These are phyloP conservation scores for Operophtera brumata DNA, from an alignment of 2,888 invertebrate species.

Conservation along the genomic window DNA sequence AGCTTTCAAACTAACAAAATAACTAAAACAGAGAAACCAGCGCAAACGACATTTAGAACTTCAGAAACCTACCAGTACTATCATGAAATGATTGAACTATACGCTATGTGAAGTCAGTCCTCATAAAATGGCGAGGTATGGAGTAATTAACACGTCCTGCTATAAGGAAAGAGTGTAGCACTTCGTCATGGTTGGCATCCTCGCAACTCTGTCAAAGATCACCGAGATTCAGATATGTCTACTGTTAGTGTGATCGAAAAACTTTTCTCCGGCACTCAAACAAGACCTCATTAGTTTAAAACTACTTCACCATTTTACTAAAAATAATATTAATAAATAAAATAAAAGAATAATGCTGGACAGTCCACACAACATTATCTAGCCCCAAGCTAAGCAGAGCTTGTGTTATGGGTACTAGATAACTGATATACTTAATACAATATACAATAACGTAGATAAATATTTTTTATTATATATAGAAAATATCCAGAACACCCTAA, in stretches of 20 bases:
- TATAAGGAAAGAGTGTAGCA: slow-evolving; percentile 54
- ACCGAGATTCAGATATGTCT: slow-evolving; percentile 6
- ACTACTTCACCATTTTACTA: not conserved
- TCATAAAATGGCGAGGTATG: slow-evolving; percentile 47
- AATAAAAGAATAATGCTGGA: no score
- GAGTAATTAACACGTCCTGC: slow-evolving; percentile 56
- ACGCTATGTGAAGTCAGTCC: slow-evolving; percentile 32
- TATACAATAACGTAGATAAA: no score
- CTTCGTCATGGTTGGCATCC: slow-evolving; percentile 40
- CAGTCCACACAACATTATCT: no score
- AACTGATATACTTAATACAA: no score
- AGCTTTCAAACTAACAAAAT: no score
- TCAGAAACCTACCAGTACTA: not conserved
- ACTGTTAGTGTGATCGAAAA: no score
- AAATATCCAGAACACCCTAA: no score
- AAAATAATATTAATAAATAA: no score
- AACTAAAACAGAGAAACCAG: not conserved
- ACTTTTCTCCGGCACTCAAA: no score
- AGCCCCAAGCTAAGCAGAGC: no score
- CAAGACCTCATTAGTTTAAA: not conserved
- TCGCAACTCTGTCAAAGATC: slow-evolving; percentile 34
- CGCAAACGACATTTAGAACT: slow-evolving; percentile 1
- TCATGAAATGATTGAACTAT: slow-evolving; percentile 6
- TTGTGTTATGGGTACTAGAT: no score
- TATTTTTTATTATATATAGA: no score